A percentile compares a stretch with the other conserved stretches of the same genome.
Evolutionary conservation across 2,888 invertebrate genomes (phyloP).

Genomic region (Microplitis deprimator): DNA sequence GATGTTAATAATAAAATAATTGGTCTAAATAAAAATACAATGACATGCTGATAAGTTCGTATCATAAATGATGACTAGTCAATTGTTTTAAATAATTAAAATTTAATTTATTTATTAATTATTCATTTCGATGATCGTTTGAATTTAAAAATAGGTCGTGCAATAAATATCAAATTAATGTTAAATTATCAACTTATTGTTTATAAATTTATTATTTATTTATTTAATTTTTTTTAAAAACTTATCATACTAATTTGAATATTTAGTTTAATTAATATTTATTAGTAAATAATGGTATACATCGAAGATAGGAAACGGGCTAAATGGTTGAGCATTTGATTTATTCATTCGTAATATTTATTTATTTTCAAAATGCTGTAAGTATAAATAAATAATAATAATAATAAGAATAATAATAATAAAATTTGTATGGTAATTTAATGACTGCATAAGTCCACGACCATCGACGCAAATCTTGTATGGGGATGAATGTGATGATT

Average conservation of each 20-base stretch:
- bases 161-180: slow-evolving; percentile 32
- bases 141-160: slow-evolving; percentile 27
- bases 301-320: slow-evolving; percentile 34
- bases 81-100: background rate
- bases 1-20: background rate
- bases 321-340: slow-evolving; percentile 38
- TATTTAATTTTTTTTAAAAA: slow-evolving; percentile 32
- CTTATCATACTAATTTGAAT: slow-evolving; percentile 43
- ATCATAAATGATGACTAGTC: background rate
- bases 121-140: background rate
- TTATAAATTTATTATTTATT: slow-evolving; percentile 22
- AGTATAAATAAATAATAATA: slow-evolving; percentile 1
- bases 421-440: slow-evolving; percentile 18
- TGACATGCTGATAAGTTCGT: background rate
- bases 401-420: background rate
- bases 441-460: slow-evolving; percentile 44
- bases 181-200: slow-evolving; percentile 41
- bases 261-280: slow-evolving; percentile 40
- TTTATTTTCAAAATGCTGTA: slow-evolving; percentile 13
- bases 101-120: background rate
- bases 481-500: slow-evolving; percentile 66
- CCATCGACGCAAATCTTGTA: slow-evolving; percentile 68
- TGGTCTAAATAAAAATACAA: slow-evolving; percentile 9
- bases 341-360: slow-evolving; percentile 23
- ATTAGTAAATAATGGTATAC: slow-evolving; percentile 45